These are phyloP conservation scores for Ichneumon xanthorius DNA, from an alignment of 2,888 invertebrate genomes.

Conservation along the genomic window DNA sequence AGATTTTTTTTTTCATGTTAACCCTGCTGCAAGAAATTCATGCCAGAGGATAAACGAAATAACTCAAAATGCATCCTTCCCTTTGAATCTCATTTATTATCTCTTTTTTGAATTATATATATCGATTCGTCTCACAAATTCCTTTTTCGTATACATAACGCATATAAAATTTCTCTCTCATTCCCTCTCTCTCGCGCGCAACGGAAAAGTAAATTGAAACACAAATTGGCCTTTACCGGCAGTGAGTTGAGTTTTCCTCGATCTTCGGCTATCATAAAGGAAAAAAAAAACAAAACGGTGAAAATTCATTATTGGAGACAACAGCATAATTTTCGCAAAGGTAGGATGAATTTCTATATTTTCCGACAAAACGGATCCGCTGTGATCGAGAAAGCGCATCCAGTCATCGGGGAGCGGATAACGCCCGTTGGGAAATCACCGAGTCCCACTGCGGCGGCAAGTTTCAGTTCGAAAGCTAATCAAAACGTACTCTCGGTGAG, in stretches of 20 bases:
- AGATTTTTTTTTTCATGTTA: background rate
- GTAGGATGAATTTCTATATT: conserved; percentile 41
- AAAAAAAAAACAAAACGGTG: background rate
- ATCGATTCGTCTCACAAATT: conserved; percentile 7
- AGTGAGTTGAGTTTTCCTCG: background rate
- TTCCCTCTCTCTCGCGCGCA: background rate
- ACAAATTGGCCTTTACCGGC: background rate
- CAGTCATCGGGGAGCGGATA: conserved; percentile 3
- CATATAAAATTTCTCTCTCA: conserved; percentile 24
- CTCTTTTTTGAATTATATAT: conserved; percentile 17
- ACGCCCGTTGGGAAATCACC: conserved; percentile 57
- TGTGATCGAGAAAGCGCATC: conserved; percentile 10
- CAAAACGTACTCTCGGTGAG: conserved; percentile 44
- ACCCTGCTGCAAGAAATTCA: background rate
- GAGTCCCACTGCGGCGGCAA: conserved; percentile 40
- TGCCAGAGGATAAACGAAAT: conserved; percentile 5
- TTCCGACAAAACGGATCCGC: conserved; percentile 29
- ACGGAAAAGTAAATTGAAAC: background rate
- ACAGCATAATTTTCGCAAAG: background rate
- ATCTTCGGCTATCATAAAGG: background rate
- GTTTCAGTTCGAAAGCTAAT: conserved; percentile 56
- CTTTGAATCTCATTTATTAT: conserved; percentile 38
- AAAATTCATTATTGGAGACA: background rate
- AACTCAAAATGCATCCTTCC: conserved; percentile 34
- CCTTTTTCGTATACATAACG: conserved; percentile 1